These are phyloP conservation scores for Pseudomyrmex concolor DNA, from an alignment of 1,140 invertebrate genomes.

Conservation along the genomic window DNA sequence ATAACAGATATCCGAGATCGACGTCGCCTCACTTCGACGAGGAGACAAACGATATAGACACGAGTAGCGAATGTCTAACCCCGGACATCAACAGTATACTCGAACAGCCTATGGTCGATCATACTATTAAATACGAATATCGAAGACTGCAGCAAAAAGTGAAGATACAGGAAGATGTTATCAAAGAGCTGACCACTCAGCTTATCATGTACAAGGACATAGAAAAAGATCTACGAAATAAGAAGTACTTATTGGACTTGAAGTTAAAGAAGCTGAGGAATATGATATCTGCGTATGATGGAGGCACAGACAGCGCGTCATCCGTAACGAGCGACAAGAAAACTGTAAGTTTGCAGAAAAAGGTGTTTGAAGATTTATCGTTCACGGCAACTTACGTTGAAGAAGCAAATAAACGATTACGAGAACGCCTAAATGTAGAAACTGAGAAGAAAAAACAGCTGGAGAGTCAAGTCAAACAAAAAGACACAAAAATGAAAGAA, in stretches of 20 bases:
- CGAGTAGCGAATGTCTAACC: neutral
- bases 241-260: conserved; percentile 54
- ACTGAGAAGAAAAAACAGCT: conserved; percentile 76
- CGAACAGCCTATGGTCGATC: neutral
- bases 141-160: conserved; percentile 70
- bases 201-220: conserved; percentile 76
- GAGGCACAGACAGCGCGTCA: conserved; percentile 32
- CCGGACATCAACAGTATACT: neutral
- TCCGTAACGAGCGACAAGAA: conserved; percentile 10
- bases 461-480: conserved; percentile 76
- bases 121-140: conserved; percentile 22
- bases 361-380: conserved; percentile 72
- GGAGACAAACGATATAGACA: conserved; percentile 9
- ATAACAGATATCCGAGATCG: neutral
- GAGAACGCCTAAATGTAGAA: conserved; percentile 74
- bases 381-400: conserved; percentile 75
- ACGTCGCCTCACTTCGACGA: neutral
- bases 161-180: conserved; percentile 76
- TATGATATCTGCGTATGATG: conserved; percentile 59
- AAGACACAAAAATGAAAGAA: conserved; percentile 81
- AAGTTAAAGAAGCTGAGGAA: conserved; percentile 68
- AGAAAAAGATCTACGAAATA: conserved; percentile 66
- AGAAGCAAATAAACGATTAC: conserved; percentile 78
- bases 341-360: conserved; percentile 61
- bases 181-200: conserved; percentile 75